phyloP scores from a whole-genome alignment of 2,113 vertebrate genomes.

The Paralichthys olivaceus region DNA sequence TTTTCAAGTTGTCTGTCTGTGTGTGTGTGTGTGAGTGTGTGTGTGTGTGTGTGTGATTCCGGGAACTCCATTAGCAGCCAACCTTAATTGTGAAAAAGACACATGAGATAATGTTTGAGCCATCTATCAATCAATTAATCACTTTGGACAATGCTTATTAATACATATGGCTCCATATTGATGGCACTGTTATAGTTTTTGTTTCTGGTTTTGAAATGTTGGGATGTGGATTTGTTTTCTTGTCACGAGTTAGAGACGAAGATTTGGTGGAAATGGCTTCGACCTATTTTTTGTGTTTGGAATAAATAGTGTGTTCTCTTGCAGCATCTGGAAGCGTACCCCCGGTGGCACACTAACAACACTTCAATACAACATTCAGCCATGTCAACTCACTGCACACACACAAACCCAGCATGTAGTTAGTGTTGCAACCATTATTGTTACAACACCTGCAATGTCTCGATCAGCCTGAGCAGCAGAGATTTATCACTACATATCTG shows the following conservation, averaged over 20 bases:
- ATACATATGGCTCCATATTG: neutral
- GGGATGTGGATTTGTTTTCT: neutral
- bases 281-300: neutral
- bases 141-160: neutral
- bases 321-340: neutral
- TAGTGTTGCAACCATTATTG: neutral
- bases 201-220: neutral
- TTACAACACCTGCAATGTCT: too few species aligned
- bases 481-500: too few species aligned
- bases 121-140: neutral
- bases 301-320: neutral
- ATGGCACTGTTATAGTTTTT: neutral
- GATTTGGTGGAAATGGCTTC: neutral
- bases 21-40: neutral
- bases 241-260: neutral
- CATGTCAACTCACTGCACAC: neutral
- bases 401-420: neutral
- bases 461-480: too few species aligned
- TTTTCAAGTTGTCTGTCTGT: neutral
- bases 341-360: neutral
- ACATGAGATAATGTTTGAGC: neutral
- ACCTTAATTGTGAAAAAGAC: too few species aligned
- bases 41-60: neutral
- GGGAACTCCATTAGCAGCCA: constrained; percentile 33
- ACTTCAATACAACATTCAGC: neutral